Percentiles rank a stretch among this genome's conserved stretches.
Conservation (phyloP, 1,140 invertebrate genomes). For the Pemphigus obesinymphae region DNA sequence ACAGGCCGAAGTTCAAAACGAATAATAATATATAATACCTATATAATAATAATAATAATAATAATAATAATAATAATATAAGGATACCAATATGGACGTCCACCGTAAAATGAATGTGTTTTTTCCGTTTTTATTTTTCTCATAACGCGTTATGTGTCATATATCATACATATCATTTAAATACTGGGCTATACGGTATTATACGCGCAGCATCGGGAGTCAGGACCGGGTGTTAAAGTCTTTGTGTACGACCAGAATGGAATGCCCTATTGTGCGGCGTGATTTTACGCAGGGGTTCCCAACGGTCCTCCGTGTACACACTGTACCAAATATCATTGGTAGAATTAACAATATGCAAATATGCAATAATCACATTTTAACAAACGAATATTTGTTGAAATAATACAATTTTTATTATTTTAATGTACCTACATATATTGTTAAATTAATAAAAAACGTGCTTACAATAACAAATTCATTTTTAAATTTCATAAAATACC, state of each 20-base stretch:
- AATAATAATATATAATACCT: neutral
- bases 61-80: too few species aligned
- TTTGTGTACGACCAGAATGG: conserved; percentile 35
- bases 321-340: too few species aligned
- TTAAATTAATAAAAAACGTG: too few species aligned
- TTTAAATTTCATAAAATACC: too few species aligned
- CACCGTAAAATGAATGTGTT: conserved; percentile 9
- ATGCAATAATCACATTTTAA: too few species aligned
- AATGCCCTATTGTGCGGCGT: conserved; percentile 33
- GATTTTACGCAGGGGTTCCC: conserved; percentile 17
- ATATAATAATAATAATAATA: too few species aligned
- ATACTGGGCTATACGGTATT: neutral
- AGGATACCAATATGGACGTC: conserved; percentile 7
- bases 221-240: conserved; percentile 40
- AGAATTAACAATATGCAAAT: too few species aligned
- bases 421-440: too few species aligned
- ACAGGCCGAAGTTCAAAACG: conserved; percentile 10
- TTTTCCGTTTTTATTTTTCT: conserved; percentile 24
- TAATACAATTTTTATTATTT: too few species aligned
- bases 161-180: conserved; percentile 40
- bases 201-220: conserved; percentile 6
- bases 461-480: too few species aligned
- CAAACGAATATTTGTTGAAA: too few species aligned
- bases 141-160: conserved; percentile 33
- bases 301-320: neutral